Percentiles rank a stretch among this genome's conserved stretches.
phyloP scores from a whole-genome alignment of 2,113 vertebrate species.

The Lepidothrix coronata region DNA sequence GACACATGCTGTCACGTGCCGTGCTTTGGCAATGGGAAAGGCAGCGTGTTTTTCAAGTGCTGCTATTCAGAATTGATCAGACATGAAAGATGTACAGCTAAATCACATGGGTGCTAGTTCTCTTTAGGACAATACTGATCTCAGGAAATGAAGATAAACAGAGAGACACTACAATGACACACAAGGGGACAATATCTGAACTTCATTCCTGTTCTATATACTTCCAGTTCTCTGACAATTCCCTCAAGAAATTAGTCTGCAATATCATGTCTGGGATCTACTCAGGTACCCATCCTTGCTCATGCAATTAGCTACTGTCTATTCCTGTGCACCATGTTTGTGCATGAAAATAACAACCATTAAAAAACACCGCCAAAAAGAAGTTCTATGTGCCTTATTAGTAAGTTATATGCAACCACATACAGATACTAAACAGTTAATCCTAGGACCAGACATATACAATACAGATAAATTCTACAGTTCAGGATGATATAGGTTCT shows the following conservation, averaged over 20 bases:
- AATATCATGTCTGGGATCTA: not conserved
- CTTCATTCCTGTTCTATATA: not conserved
- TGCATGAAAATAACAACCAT: not conserved
- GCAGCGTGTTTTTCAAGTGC: not conserved
- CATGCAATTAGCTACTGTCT: not conserved
- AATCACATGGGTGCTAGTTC: not conserved
- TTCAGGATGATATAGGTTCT: not conserved
- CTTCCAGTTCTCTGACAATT: not conserved
- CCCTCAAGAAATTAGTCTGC: not conserved
- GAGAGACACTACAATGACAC: not conserved
- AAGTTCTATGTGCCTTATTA: not conserved
- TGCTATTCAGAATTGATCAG: not conserved
- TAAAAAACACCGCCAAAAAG: not conserved
- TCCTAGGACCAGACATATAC: not conserved
- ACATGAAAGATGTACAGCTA: not conserved
- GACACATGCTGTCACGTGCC: accelerated
- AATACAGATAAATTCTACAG: not conserved
- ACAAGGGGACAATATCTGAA: not conserved
- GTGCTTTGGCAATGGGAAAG: accelerated
- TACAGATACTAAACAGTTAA: not conserved
- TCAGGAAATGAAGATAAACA: not conserved
- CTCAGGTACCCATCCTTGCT: not conserved
- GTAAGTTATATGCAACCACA: not conserved
- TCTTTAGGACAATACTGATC: not conserved
- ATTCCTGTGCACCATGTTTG: not conserved